Evolutionary conservation across 2,888 invertebrate genomes (phyloP).

Genomic region (Drosophila rubida): DNA sequence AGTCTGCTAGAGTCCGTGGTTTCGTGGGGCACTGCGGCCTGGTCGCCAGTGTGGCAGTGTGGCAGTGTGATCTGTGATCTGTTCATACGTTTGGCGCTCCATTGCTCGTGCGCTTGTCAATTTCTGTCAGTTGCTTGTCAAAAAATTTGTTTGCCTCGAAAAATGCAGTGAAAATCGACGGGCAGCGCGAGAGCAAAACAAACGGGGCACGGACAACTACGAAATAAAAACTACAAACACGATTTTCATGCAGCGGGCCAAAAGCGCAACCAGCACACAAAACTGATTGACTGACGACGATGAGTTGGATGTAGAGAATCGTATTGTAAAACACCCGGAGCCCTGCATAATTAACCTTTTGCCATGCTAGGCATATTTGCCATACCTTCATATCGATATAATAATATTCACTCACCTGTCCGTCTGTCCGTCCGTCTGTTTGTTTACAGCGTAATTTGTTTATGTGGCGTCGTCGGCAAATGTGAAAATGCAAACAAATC

Average conservation of each 20-base stretch:
- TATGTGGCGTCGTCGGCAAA: constrained; percentile 41
- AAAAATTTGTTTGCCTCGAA: constrained; percentile 77
- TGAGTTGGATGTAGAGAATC: constrained; percentile 21
- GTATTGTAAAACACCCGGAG: constrained; percentile 17
- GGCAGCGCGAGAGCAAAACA: constrained; percentile 31
- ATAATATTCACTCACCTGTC: constrained; percentile 19
- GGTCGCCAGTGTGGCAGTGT: too few species aligned
- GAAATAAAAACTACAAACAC: constrained; percentile 67
- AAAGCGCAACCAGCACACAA: constrained; percentile 44
- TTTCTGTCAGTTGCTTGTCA: constrained; percentile 81
- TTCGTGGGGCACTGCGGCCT: too few species aligned
- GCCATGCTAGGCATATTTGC: constrained; percentile 55
- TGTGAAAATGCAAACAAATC: constrained; percentile 73
- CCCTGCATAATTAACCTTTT: constrained; percentile 76
- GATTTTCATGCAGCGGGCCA: constrained; percentile 75
- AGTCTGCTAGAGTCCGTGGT: constrained; percentile 25
- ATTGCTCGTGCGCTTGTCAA: constrained; percentile 79
- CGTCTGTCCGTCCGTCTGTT: constrained; percentile 25
- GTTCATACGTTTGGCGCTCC: constrained; percentile 60
- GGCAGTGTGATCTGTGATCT: constrained; percentile 37
- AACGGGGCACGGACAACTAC: constrained; percentile 1
- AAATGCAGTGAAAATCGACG: constrained; percentile 72
- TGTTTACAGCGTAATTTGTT: constrained; percentile 73
- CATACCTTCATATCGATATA: constrained; percentile 27
- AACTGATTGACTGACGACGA: constrained; percentile 60